Evolutionary conservation across 2,888 invertebrate genomes (phyloP).

Genomic region (Lepetodrilus schrolli): DNA sequence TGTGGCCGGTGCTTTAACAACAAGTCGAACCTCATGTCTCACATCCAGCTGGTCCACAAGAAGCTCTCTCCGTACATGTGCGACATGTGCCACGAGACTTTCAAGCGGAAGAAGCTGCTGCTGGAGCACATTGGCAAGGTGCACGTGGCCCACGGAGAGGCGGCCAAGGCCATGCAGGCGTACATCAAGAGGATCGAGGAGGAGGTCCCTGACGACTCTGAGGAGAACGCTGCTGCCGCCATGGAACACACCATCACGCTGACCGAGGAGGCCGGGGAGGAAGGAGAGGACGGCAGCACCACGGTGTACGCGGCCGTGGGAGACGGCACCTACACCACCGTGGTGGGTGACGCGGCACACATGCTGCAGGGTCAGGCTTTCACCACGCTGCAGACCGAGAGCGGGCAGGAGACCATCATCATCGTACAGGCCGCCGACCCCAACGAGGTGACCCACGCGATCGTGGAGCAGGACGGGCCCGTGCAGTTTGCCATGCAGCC

Average conservation of each 20-base stretch:
- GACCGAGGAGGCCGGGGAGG: constrained; percentile 46
- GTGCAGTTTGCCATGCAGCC: constrained; percentile 63
- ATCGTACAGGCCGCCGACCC: constrained; percentile 69
- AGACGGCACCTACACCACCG: constrained; percentile 54
- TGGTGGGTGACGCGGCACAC: constrained; percentile 60
- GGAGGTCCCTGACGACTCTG: constrained; percentile 64
- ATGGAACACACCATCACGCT: constrained; percentile 47
- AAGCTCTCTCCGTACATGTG: constrained; percentile 70
- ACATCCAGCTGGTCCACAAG: constrained; percentile 69
- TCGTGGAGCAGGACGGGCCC: constrained; percentile 64
- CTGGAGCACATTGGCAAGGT: constrained; percentile 69
- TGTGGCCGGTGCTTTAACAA: constrained; percentile 71
- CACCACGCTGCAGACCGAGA: constrained; percentile 65
- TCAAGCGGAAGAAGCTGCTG: constrained; percentile 68
- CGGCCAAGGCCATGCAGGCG: constrained; percentile 64
- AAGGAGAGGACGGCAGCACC: constrained; percentile 47
- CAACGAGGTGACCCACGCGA: constrained; percentile 68
- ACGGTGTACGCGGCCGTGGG: constrained; percentile 46
- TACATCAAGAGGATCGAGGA: constrained; percentile 62
- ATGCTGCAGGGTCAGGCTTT: constrained; percentile 61
- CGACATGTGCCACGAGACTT: constrained; percentile 71
- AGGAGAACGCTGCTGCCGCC: constrained; percentile 51
- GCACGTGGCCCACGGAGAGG: constrained; percentile 66
- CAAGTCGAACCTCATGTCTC: constrained; percentile 72
- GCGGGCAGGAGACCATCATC: constrained; percentile 69